phyloP scores from a whole-genome alignment of 2,888 invertebrate genomes.

The Autographa gamma region DNA sequence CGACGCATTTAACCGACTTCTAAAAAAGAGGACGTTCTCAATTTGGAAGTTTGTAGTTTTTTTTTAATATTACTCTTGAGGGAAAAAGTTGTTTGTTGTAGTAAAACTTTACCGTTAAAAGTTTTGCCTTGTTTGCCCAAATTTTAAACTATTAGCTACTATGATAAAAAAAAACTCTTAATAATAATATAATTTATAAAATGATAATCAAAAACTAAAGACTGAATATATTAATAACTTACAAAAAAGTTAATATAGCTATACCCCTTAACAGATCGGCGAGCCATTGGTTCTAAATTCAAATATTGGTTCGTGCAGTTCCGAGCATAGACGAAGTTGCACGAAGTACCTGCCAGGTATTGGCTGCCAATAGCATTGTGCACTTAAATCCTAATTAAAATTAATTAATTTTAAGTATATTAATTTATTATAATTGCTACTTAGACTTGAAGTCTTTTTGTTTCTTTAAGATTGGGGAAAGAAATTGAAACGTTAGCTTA shows the following conservation, averaged over 20 bases:
- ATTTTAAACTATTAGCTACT: too few species aligned
- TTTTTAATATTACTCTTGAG: too few species aligned
- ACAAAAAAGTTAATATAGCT: not conserved
- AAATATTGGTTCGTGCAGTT: slow-evolving; percentile 49
- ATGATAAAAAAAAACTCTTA: too few species aligned
- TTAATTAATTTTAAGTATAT: slow-evolving; percentile 3
- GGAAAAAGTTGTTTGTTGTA: too few species aligned
- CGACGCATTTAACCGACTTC: too few species aligned
- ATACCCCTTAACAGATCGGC: slow-evolving; percentile 51
- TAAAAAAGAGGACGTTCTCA: too few species aligned
- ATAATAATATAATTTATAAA: too few species aligned
- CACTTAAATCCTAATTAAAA: slow-evolving; percentile 6
- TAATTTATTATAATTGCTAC: not conserved
- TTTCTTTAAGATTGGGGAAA: not conserved
- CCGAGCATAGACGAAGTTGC: slow-evolving; percentile 27
- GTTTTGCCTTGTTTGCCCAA: too few species aligned
- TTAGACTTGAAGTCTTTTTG: not conserved
- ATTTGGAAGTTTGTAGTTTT: too few species aligned
- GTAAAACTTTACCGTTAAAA: too few species aligned
- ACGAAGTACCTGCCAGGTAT: slow-evolving; percentile 20
- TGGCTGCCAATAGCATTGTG: not conserved
- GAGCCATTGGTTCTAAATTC: slow-evolving; percentile 46
- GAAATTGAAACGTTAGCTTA: not conserved
- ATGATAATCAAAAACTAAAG: too few species aligned
- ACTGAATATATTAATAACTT: too few species aligned